Conservation (phyloP, 2,797 vertebrate genomes). For the Borostomias antarcticus region DNA sequence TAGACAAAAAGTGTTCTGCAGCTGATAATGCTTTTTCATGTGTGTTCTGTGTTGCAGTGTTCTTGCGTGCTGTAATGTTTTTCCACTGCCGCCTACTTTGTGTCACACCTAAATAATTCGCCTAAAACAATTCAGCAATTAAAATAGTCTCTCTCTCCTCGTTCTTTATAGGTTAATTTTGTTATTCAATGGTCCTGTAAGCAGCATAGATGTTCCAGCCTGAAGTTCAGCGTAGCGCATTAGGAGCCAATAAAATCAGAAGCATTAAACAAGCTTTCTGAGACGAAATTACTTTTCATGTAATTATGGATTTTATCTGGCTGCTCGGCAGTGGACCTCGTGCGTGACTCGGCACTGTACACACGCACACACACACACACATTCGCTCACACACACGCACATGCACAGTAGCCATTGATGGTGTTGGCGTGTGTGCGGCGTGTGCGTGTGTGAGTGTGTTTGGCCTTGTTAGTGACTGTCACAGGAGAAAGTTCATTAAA, state of each 20-base stretch:
- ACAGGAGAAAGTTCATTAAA: conserved; percentile 70
- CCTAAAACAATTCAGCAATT: not conserved
- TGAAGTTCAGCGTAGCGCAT: conserved; percentile 63
- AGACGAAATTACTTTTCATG: conserved; percentile 74
- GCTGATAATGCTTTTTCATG: too few relatives aligned
- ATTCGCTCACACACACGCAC: conserved; percentile 5
- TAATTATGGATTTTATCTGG: conserved; percentile 70
- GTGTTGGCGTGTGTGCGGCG: conserved; percentile 51
- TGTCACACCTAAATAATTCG: too few relatives aligned
- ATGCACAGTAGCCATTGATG: conserved; percentile 29
- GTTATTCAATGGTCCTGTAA: not conserved
- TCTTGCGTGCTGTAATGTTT: too few relatives aligned
- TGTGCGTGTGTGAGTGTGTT: conserved; percentile 14
- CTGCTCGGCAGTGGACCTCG: conserved; percentile 63
- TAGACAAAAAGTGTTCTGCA: too few relatives aligned
- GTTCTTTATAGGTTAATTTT: not conserved
- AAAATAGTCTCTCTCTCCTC: not conserved
- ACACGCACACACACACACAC: conserved; percentile 18
- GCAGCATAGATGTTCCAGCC: conserved; percentile 55
- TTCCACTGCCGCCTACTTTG: too few relatives aligned
- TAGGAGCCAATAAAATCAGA: conserved; percentile 64
- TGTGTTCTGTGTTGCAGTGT: too few relatives aligned
- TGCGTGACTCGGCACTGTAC: conserved; percentile 41
- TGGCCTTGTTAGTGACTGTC: conserved; percentile 58
- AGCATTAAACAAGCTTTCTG: conserved; percentile 69